Base-by-base conservation (phyloP, 2,888 invertebrate genomes). In the Plagiodera versicolora region DNA sequence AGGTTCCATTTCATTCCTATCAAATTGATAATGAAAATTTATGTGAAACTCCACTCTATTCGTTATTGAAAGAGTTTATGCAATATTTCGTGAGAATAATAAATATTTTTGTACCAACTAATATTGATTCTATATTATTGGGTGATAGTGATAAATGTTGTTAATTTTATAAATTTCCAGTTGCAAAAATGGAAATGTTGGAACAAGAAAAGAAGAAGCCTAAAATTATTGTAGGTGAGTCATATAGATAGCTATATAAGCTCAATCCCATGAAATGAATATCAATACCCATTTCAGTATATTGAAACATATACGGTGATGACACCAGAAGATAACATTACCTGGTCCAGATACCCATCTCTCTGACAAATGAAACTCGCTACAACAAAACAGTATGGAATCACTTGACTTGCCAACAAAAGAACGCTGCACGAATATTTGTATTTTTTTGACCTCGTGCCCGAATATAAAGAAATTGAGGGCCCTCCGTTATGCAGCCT, bases 371-470 rank as follows among this genome's bases (percentile, higher is more conserved):
- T 39, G 39, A 39, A 39, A 39, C 39, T 72, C 64, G 67, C 66
- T 66, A 52, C 67, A n/a, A n/a, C n/a, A 61, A 68, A 60, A 59
- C 61, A 58, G 66, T 70, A 74, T 72, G 70, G 70, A 71, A 72
- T 75, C 75, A 75, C 75, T 76, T 76, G 76, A 76, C 76, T 76
- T 70, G 64, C 65, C 65, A 65, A 74, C 74, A 74, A 72, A 70
- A 70, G 71, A 62, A 39, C 39, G 39, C 39, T 39, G 14, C 39
- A 39, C 39, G n/a, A 11, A 14, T 39, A 14, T 39, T 39, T 39
- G 39, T 39, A 39, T 24, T 39, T 39, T 32, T 39, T 39, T 39
- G 39, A 39, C 39, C 39, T 14, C 39, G 39, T 39, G 39, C 39
- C 39, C 4, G 39, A 39, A 11, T 2, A 39, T 39, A 14, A 39